A percentile compares a stretch with the other conserved stretches of the same genome.
phyloP scores from a whole-genome alignment of 1,140 invertebrate genomes.

The Orius laevigatus region DNA sequence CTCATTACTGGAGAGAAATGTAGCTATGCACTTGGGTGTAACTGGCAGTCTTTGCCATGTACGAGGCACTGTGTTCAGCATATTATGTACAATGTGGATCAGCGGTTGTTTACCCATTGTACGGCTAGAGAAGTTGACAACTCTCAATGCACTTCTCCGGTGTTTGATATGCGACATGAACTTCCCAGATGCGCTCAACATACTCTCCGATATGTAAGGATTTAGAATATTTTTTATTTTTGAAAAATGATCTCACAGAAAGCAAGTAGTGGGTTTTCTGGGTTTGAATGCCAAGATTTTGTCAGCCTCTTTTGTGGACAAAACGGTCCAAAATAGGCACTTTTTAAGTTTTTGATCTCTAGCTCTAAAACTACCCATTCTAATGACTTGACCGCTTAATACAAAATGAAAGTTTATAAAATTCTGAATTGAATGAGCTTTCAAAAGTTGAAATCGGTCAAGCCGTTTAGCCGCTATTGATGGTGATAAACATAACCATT shows the following conservation, averaged over 20 bases:
- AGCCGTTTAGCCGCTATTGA: too few relatives aligned
- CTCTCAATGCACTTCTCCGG: slow-evolving; percentile 71
- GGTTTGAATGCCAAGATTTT: too few relatives aligned
- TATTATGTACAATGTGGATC: slow-evolving; percentile 73
- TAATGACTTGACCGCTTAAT: too few relatives aligned
- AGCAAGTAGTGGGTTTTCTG: not conserved
- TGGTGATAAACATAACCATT: too few relatives aligned
- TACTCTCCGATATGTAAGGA: slow-evolving; percentile 27
- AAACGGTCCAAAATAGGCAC: too few relatives aligned
- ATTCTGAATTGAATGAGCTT: too few relatives aligned
- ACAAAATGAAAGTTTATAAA: too few relatives aligned
- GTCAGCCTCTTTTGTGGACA: too few relatives aligned
- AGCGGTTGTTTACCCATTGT: slow-evolving; percentile 75
- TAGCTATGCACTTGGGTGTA: slow-evolving; percentile 16
- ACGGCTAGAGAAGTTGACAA: slow-evolving; percentile 77
- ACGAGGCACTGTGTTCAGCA: slow-evolving; percentile 67
- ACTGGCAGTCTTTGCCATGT: slow-evolving; percentile 48
- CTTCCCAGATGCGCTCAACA: slow-evolving; percentile 70
- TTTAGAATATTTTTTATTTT: not conserved
- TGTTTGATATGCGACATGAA: slow-evolving; percentile 70
- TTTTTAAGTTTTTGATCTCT: too few relatives aligned
- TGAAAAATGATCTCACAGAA: not conserved
- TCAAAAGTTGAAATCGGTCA: too few relatives aligned
- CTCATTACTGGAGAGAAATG: slow-evolving; percentile 14
- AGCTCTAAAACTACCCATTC: too few relatives aligned